phyloP scores from a whole-genome alignment of 2,797 vertebrate species.

The Botia kubotai region DNA sequence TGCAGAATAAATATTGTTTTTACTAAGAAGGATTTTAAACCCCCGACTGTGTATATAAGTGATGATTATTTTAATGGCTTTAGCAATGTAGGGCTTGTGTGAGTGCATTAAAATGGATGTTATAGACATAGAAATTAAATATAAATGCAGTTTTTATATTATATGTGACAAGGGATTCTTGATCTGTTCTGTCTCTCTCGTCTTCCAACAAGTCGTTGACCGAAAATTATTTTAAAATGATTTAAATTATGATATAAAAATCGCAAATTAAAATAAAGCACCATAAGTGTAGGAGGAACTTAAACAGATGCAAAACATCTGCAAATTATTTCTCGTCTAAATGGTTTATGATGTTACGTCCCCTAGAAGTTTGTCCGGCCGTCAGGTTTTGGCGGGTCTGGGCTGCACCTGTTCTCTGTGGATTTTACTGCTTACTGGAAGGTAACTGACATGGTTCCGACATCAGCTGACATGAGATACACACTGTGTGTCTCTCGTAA shows the following conservation, averaged over 20 bases:
- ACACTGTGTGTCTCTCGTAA: not conserved
- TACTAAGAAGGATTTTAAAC: not conserved
- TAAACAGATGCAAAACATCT: not conserved
- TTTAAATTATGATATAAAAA: too few relatives aligned
- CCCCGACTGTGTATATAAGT: not conserved
- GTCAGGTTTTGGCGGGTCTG: conserved; percentile 14
- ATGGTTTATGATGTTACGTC: not conserved
- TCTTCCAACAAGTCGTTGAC: too few relatives aligned
- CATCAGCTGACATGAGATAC: conserved; percentile 15
- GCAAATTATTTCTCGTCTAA: not conserved
- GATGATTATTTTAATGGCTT: not conserved
- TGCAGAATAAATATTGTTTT: not conserved
- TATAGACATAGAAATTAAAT: too few relatives aligned
- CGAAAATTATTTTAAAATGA: too few relatives aligned
- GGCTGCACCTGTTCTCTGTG: conserved; percentile 15
- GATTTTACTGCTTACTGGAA: not conserved
- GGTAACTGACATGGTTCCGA: not conserved
- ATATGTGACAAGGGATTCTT: too few relatives aligned
- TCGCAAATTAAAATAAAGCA: not conserved
- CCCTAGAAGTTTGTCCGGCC: not conserved
- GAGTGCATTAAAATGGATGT: too few relatives aligned
- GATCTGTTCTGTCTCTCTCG: too few relatives aligned
- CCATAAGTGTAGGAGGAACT: too few relatives aligned
- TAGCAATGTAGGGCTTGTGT: not conserved
- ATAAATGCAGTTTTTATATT: too few relatives aligned